Base-by-base conservation (phyloP, 2,797 vertebrate species). In the Lagorchestes hirsutus region DNA sequence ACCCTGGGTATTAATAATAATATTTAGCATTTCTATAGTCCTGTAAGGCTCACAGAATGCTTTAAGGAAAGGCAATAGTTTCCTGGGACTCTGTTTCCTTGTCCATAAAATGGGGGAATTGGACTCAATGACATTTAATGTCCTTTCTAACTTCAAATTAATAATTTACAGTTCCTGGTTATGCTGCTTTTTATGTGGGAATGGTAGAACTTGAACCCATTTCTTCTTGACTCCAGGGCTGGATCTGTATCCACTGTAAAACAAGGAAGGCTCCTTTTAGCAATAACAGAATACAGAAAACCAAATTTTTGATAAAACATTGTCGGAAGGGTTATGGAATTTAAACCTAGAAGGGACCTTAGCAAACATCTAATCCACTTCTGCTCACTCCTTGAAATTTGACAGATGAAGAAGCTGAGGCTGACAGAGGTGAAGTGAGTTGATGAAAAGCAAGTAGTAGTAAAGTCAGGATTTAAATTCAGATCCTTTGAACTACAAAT, bases 231-330 rank as follows among this genome's bases (percentile, higher is more conserved):
- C 3, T 50, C 40, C 40, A 87, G 40, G 18, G 40, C 8, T 87
- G 74, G 22, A 3, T 91, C 95, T 93, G 59, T 91, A 24, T 22
- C 6, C 62, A 29, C 91, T 95, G 90, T 54, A 1, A 54, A 34
- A 91, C 31, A 55, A 91, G 18, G 24, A 55, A 40, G 11, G 34
- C n/a, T 87, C n/a, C 91, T 95, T 92, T 93, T 91, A 0, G 56
- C 56, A 58, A 96, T 95, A 95, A 95, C 22, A 52, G 2, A 82
- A 46, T 46, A 91, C 67, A 93, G 58, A 28, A 82, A 87, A 94
- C 10, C 46, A 92, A 91, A 16, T 74, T 96, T 96, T 29, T 34
- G 67, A 55, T 90, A 92, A 95, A 91, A 92, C 90, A 50, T 12
- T 46, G 1, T 46, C 31, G 8, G 58, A 90, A 22, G 8, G 11